Percentiles rank a stretch among this genome's conserved stretches.
Evolutionary conservation across 2,888 invertebrate genomes (phyloP).

Genomic region (Enoplolaimus lenunculus): DNA sequence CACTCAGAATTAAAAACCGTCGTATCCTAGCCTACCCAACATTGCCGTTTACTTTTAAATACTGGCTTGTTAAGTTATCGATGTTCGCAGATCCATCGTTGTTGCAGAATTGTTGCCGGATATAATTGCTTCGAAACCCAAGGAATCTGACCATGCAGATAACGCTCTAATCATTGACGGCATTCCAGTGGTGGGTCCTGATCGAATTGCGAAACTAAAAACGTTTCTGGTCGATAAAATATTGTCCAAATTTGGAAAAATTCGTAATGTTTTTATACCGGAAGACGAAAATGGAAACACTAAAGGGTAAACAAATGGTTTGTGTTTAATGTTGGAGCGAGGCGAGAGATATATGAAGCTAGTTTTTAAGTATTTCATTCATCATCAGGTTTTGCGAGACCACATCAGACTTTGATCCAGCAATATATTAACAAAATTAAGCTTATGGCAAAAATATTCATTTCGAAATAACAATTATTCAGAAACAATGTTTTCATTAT

Average conservation of each 20-base stretch:
- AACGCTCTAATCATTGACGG: slow-evolving; percentile 90
- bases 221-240: slow-evolving; percentile 69
- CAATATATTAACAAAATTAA: too few species aligned
- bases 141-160: slow-evolving; percentile 87
- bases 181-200: slow-evolving; percentile 80
- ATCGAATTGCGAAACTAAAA: slow-evolving; percentile 74
- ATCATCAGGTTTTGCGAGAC: too few species aligned
- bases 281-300: slow-evolving; percentile 65
- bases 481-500: not conserved
- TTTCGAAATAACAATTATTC: too few species aligned
- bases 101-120: slow-evolving; percentile 74
- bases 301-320: slow-evolving; percentile 52
- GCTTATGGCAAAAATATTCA: too few species aligned
- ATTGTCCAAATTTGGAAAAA: slow-evolving; percentile 67
- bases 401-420: not conserved
- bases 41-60: too few species aligned
- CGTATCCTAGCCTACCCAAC: too few species aligned
- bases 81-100: not conserved
- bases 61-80: too few species aligned
- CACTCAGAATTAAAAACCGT: too few species aligned
- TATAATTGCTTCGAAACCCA: slow-evolving; percentile 69
- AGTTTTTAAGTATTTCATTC: not conserved
- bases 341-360: too few species aligned
- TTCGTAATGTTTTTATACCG: slow-evolving; percentile 78
- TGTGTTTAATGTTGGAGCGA: not conserved